Percentiles rank a stretch among this genome's conserved stretches.
phyloP scores from a whole-genome alignment of 1,140 invertebrate species.

The Camponotus pennsylvanicus region DNA sequence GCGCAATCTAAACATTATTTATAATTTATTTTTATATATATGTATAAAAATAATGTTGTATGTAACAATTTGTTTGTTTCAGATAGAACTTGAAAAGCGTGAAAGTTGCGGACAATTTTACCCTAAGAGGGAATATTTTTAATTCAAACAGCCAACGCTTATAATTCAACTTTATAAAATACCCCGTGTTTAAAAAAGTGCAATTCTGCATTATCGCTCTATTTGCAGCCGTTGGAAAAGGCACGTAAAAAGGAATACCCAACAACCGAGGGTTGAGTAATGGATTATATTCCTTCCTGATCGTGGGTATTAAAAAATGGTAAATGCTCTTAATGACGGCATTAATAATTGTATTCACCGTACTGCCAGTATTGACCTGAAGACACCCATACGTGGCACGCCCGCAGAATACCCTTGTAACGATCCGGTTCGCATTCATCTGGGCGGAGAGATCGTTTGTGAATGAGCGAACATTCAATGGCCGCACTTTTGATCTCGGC shows the following conservation, averaged over 20 bases:
- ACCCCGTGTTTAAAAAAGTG: not conserved
- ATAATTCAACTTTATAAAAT: constrained; percentile 1
- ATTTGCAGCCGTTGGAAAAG: constrained; percentile 33
- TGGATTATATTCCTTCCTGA: constrained; percentile 79
- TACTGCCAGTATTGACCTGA: constrained; percentile 74
- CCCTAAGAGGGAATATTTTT: not conserved
- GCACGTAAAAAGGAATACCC: not conserved
- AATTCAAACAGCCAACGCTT: not conserved
- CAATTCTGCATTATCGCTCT: constrained; percentile 19
- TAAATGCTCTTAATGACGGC: constrained; percentile 80
- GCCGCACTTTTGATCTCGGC: constrained; percentile 77
- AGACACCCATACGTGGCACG: constrained; percentile 74
- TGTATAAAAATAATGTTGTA: not conserved
- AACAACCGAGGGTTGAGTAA: constrained; percentile 50
- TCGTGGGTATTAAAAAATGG: constrained; percentile 77
- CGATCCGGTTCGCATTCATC: constrained; percentile 77
- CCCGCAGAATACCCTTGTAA: constrained; percentile 78
- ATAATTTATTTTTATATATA: not conserved
- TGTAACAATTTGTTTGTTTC: not conserved
- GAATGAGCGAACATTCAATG: constrained; percentile 78
- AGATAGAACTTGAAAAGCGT: not conserved
- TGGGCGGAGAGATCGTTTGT: constrained; percentile 75
- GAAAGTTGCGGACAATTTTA: constrained; percentile 5
- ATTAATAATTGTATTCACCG: constrained; percentile 81
- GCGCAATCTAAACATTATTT: not conserved